Evolutionary conservation across 2,888 invertebrate genomes (phyloP).

Genomic region (Caenorhabditis parvicauda): DNA sequence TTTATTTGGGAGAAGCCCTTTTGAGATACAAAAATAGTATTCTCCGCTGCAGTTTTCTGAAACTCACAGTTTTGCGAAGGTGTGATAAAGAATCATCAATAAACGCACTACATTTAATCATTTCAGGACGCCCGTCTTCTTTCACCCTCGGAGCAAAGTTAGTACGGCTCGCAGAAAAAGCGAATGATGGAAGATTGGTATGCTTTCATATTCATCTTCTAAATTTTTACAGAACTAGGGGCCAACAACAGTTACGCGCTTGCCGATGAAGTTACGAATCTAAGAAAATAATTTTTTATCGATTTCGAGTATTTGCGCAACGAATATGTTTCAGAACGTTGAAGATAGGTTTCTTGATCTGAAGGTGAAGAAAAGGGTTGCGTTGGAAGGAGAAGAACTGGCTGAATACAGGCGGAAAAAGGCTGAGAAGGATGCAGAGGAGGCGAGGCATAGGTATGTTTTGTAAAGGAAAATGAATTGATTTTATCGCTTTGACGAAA

Average conservation of each 20-base stretch:
- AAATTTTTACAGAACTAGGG: too few relatives aligned
- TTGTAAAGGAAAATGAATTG: too few relatives aligned
- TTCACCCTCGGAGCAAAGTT: constrained; percentile 24
- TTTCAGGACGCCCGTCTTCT: constrained; percentile 13
- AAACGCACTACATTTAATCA: too few relatives aligned
- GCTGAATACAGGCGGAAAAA: constrained; percentile 67
- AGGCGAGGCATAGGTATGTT: too few relatives aligned
- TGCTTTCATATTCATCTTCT: background rate
- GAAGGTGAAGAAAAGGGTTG: constrained; percentile 65
- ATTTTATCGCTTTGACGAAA: too few relatives aligned
- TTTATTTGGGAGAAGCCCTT: too few relatives aligned
- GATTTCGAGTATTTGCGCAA: background rate
- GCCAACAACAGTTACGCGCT: too few relatives aligned
- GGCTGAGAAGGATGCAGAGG: constrained; percentile 64
- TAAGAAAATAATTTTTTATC: background rate
- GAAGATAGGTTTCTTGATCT: constrained; percentile 18
- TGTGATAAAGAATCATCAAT: too few relatives aligned
- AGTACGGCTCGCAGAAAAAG: constrained; percentile 16
- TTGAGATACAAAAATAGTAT: too few relatives aligned
- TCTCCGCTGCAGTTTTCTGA: too few relatives aligned
- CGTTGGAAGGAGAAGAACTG: constrained; percentile 69
- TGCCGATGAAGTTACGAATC: background rate
- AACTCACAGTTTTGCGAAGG: too few relatives aligned
- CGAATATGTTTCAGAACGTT: background rate
- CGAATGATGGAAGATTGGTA: constrained; percentile 16